A percentile compares a stretch with the other conserved stretches of the same genome.
phyloP scores from a whole-genome alignment of 2,113 vertebrate species.

The Ancistrus triradiatus region DNA sequence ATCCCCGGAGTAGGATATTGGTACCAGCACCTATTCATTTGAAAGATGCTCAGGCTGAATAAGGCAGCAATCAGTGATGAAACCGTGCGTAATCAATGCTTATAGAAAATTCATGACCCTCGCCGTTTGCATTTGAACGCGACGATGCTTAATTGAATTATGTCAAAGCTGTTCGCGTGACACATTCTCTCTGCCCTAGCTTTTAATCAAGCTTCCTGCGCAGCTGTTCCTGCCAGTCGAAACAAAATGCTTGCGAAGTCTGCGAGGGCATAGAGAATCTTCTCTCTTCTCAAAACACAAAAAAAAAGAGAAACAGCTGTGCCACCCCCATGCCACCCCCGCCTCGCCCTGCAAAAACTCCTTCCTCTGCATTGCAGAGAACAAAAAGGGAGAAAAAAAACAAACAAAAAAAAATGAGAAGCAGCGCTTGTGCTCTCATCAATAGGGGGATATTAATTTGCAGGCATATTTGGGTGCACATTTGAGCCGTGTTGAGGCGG shows the following conservation, averaged over 20 bases:
- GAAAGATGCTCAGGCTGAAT: not conserved
- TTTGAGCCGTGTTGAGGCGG: no score
- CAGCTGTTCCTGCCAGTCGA: constrained; percentile 28
- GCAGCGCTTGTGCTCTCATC: no score
- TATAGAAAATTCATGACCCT: constrained; percentile 25
- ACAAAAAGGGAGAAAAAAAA: not conserved
- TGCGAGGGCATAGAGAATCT: not conserved
- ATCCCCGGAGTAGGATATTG: not conserved
- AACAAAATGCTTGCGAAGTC: constrained; percentile 2
- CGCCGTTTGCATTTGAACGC: constrained; percentile 16
- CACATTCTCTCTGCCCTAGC: constrained; percentile 10
- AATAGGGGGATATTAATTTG: not conserved
- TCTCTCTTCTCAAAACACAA: not conserved
- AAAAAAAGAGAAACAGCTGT: constrained; percentile 3
- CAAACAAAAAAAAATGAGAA: not conserved
- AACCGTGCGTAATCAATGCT: constrained; percentile 22
- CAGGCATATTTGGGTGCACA: not conserved
- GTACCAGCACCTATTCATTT: constrained; percentile 17
- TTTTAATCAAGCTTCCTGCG: constrained; percentile 26
- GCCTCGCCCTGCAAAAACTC: not conserved
- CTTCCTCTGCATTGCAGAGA: not conserved
- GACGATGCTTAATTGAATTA: constrained; percentile 20
- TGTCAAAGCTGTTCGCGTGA: not conserved
- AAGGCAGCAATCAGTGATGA: constrained; percentile 24
- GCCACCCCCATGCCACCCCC: not conserved